Conservation (phyloP, 2,113 vertebrate genomes). For the Entomyzon cyanotis region DNA sequence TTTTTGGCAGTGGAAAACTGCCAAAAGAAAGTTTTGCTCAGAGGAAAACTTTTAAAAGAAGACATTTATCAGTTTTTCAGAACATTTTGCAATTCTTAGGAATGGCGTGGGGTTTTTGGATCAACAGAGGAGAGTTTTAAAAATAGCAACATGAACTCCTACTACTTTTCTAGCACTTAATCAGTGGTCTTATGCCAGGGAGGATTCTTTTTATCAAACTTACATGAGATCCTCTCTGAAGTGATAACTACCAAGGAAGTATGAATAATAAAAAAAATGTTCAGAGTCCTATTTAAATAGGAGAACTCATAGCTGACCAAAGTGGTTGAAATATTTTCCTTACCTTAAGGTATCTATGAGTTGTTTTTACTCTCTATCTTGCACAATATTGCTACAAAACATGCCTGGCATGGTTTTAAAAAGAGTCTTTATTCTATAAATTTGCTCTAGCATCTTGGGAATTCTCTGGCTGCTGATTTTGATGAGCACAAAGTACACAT, state of each 20-base stretch:
- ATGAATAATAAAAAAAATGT: not conserved
- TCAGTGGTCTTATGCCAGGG: not conserved
- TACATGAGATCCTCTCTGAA: not conserved
- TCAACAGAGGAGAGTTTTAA: not conserved
- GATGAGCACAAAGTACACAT: not conserved
- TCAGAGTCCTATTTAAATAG: not conserved
- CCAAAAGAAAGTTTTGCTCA: not conserved
- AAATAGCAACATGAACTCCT: slow-evolving; percentile 14
- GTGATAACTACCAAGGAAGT: not conserved
- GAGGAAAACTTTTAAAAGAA: not conserved
- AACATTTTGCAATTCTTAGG: not conserved
- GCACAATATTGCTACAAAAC: not conserved
- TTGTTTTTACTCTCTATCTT: not conserved
- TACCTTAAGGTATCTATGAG: not conserved
- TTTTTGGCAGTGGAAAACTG: not conserved
- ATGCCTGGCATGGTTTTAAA: not conserved
- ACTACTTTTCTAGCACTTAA: not conserved
- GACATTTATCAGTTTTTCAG: not conserved
- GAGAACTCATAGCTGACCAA: not conserved
- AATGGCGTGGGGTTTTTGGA: not conserved
- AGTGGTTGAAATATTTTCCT: not conserved
- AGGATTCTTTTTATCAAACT: not conserved
- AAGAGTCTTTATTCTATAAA: not conserved
- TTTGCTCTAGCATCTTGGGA: not conserved
- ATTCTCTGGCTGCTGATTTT: not conserved